Evolutionary conservation across 2,797 vertebrate genomes (phyloP).

Genomic region (Psittacula derbiana): DNA sequence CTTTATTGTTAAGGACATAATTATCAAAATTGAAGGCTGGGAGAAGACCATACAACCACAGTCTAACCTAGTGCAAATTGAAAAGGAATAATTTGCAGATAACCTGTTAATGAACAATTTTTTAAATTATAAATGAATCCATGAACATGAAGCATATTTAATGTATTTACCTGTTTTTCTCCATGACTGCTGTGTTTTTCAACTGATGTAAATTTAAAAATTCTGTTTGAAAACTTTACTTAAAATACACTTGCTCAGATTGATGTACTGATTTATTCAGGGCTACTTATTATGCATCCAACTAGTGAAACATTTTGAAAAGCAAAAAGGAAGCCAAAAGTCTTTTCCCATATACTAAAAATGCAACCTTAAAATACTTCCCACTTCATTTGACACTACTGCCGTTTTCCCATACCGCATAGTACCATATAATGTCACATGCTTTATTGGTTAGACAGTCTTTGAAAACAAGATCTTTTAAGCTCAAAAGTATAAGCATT

Average conservation of each 20-base stretch:
- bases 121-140: conserved; percentile 42
- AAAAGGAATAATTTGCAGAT: conserved; percentile 15
- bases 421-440: neutral
- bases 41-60: neutral
- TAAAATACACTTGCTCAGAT: neutral
- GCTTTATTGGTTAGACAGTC: neutral
- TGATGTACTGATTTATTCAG: conserved; percentile 45
- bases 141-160: conserved; percentile 5
- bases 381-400: neutral
- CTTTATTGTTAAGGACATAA: neutral
- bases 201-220: conserved; percentile 50
- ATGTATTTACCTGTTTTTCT: conserved; percentile 63
- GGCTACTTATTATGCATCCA: neutral
- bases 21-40: neutral
- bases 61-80: neutral
- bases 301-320: conserved; percentile 3
- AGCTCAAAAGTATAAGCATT: neutral
- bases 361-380: neutral
- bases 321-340: conserved; percentile 21
- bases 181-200: neutral
- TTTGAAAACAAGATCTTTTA: neutral
- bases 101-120: conserved; percentile 2
- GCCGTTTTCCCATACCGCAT: neutral
- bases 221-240: conserved; percentile 60
- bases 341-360: neutral